Evolutionary conservation across 2,888 invertebrate species (phyloP), one percentile per base, ranked within the genome.

Genomic region (Sphecodes monilicornis): DNA sequence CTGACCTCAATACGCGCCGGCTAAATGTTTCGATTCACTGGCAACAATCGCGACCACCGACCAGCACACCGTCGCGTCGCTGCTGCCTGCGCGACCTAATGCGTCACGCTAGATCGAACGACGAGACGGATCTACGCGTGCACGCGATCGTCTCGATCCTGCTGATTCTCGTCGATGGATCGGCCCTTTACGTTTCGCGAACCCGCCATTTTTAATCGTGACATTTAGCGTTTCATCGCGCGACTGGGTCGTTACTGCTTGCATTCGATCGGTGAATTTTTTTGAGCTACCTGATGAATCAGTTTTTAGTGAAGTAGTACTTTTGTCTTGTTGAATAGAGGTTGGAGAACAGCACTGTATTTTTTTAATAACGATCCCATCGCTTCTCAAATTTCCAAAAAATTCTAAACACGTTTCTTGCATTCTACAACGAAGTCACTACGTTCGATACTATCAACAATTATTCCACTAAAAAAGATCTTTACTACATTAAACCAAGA

Each of bases 1-100:
- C 60, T 79, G 85, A 80, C 85, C 85, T 85, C 84, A 79, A 85
- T 85, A 84, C 73, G 57, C 73, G 73, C 39, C 16, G 79, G 39
- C 66, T 79, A 84, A 79, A 85, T 76, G 84, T 79, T 84, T 84
- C 71, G 84, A 84, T 79, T 79, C 78, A 41, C 78, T 41, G 73
- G 54, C 66, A 84, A 75, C 71, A 75, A 72, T 71, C 78, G 54
- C 71, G 43, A 72, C 50, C 64, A 32, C 43, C 71, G 43, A 72
- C 50, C 64, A 32, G 32, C 22, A 22, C 72, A 57, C 69, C 69
- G 73, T 80, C 43, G 29, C 69, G 73, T 80, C 43, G 29, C 22
- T 36, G 66, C 22, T 36, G 54, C 10, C 54, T 76, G 66, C 76
- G 41, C 77, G 73, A n/a, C n/a, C 72, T 68, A 76, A 83, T 54